Conservation (phyloP, 2,797 vertebrate species). For the Mormyrops boulengeri region DNA sequence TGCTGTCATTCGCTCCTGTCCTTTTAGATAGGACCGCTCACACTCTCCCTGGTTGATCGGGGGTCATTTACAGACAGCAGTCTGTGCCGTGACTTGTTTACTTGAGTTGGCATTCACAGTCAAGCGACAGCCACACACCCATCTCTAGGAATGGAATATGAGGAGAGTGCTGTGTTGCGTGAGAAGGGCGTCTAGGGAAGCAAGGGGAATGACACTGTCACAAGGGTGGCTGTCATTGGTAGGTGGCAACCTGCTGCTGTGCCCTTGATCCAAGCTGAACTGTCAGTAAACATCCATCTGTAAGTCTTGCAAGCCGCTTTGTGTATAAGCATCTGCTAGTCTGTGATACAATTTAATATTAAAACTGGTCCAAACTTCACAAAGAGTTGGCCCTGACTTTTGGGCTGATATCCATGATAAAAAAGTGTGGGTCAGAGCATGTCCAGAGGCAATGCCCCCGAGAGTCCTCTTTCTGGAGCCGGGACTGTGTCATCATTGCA, state of each 20-base stretch:
- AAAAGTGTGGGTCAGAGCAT: too few relatives aligned
- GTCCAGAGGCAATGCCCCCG: neutral
- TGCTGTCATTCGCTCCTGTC: neutral
- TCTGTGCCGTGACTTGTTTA: neutral
- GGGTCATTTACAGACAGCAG: neutral
- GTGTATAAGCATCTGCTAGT: neutral
- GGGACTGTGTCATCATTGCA: neutral
- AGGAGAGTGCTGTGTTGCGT: neutral
- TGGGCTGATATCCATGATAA: neutral
- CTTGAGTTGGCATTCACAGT: neutral
- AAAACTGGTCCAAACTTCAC: neutral
- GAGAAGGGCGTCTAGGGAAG: neutral
- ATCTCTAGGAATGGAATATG: neutral
- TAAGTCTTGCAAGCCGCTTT: neutral
- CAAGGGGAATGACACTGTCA: neutral
- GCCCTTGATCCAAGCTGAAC: neutral
- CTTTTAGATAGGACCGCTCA: neutral
- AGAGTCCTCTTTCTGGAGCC: neutral
- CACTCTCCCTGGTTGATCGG: neutral
- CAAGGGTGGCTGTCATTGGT: neutral
- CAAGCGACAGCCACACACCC: neutral
- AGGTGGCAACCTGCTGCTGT: neutral
- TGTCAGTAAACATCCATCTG: neutral
- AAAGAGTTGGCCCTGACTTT: neutral
- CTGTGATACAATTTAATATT: neutral